These are phyloP conservation scores for Nothoprocta pentlandii DNA, from an alignment of 2,113 vertebrate species.

Conservation along the genomic window DNA sequence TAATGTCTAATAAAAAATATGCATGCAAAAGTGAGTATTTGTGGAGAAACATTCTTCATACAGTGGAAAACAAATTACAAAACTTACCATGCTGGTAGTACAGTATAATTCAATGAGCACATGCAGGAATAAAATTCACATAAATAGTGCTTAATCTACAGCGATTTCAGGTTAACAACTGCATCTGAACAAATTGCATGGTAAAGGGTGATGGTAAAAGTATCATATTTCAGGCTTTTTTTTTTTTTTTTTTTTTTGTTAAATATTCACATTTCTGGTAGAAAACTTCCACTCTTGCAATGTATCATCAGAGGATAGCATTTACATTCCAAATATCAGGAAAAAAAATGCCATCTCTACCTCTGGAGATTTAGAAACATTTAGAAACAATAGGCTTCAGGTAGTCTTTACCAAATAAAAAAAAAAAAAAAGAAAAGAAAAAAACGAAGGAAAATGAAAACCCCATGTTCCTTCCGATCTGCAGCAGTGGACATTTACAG, in stretches of 20 bases:
- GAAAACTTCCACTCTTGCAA: constrained; percentile 34
- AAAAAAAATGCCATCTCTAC: constrained; percentile 6
- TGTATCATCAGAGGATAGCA: constrained; percentile 66
- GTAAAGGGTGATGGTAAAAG: constrained; percentile 51
- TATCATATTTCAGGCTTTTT: constrained; percentile 29
- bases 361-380: constrained; percentile 40
- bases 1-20: constrained; percentile 75
- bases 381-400: neutral
- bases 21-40: constrained; percentile 68
- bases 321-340: constrained; percentile 29
- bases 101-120: constrained; percentile 75
- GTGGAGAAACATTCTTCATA: constrained; percentile 60
- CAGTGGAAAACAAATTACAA: constrained; percentile 76
- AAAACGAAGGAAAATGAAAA: neutral
- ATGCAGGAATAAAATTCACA: constrained; percentile 76
- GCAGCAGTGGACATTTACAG: constrained; percentile 51
- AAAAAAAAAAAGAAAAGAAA: neutral
- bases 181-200: constrained; percentile 65
- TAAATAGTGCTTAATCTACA: constrained; percentile 75
- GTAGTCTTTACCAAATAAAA: neutral
- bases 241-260: constrained; percentile 31
- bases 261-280: constrained; percentile 49
- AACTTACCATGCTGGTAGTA: constrained; percentile 66
- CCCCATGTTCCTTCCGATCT: neutral
- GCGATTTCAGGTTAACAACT: constrained; percentile 52